Evolutionary conservation across 2,888 invertebrate genomes (phyloP).

Genomic region (Drosophila helvetica): DNA sequence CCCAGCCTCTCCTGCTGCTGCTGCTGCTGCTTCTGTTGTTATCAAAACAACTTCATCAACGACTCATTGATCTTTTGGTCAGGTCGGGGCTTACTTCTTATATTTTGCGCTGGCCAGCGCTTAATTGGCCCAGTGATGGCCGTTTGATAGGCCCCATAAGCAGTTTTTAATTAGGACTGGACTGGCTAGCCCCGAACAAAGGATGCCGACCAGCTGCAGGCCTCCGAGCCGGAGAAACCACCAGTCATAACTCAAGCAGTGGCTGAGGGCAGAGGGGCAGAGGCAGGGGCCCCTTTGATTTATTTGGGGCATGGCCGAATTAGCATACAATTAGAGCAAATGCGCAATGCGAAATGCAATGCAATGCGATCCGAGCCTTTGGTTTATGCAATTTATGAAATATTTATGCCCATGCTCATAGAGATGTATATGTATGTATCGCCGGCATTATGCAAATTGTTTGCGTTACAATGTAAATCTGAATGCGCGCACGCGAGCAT

Average conservation of each 20-base stretch:
- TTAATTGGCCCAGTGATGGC: constrained; percentile 60
- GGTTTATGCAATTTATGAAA: constrained; percentile 62
- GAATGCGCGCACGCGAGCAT: constrained; percentile 6
- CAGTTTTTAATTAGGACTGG: constrained; percentile 62
- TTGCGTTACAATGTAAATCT: constrained; percentile 36
- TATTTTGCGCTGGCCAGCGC: constrained; percentile 39
- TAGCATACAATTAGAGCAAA: constrained; percentile 73
- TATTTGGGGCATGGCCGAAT: constrained; percentile 63
- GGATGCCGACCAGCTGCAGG: constrained; percentile 56
- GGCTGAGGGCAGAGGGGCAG: background rate
- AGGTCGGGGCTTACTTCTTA: constrained; percentile 41
- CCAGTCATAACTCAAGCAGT: constrained; percentile 63
- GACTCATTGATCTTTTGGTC: constrained; percentile 62
- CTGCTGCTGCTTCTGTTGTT: constrained; percentile 38
- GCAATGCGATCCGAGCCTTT: background rate
- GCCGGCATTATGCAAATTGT: constrained; percentile 60
- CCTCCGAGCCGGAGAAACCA: background rate
- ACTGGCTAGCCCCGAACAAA: constrained; percentile 50
- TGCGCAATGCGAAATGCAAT: constrained; percentile 34
- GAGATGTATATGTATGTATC: constrained; percentile 16
- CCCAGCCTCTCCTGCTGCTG: background rate
- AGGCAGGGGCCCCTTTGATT: constrained; percentile 47
- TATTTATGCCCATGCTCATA: constrained; percentile 45
- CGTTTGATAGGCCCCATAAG: constrained; percentile 55
- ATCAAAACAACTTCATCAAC: constrained; percentile 79